Evolutionary conservation across 1,140 invertebrate species (phyloP).

Genomic region (Polyergus mexicanus): DNA sequence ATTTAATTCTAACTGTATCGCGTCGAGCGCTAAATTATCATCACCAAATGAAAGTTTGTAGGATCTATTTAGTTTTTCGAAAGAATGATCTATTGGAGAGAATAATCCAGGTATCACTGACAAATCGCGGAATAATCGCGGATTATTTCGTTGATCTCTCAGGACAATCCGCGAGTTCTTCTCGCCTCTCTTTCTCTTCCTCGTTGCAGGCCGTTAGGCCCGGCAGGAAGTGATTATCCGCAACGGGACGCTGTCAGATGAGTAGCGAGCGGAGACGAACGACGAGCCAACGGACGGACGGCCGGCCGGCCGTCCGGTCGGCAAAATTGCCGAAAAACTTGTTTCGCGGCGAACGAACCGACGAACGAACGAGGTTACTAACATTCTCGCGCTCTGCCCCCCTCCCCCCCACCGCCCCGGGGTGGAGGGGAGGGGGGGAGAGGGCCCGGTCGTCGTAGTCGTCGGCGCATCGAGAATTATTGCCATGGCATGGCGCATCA

Average conservation of each 20-base stretch:
- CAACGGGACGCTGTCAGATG: conserved; percentile 54
- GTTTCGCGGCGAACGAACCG: conserved; percentile 51
- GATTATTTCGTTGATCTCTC: conserved; percentile 58
- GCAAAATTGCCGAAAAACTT: conserved; percentile 66
- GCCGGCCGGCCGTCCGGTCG: conserved; percentile 34
- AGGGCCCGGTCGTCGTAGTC: conserved; percentile 37
- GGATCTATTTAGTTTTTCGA: neutral
- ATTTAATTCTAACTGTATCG: neutral
- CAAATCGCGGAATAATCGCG: neutral
- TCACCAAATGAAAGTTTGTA: neutral
- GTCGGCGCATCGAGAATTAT: conserved; percentile 58
- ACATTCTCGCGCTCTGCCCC: conserved; percentile 45
- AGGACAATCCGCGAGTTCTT: conserved; percentile 47
- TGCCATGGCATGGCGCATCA: conserved; percentile 49
- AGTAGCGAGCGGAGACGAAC: conserved; percentile 46
- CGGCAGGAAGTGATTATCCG: conserved; percentile 62
- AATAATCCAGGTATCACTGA: neutral
- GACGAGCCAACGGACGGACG: neutral
- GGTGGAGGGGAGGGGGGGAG: too few species aligned
- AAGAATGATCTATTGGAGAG: neutral
- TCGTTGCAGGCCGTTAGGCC: conserved; percentile 35
- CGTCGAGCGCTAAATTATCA: neutral
- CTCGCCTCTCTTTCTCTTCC: conserved; percentile 16
- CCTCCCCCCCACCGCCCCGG: neutral
- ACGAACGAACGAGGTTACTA: conserved; percentile 49